A percentile compares a stretch with the other conserved stretches of the same genome.
Evolutionary conservation across 2,888 invertebrate species (phyloP).

Genomic region (Lasius platythorax): DNA sequence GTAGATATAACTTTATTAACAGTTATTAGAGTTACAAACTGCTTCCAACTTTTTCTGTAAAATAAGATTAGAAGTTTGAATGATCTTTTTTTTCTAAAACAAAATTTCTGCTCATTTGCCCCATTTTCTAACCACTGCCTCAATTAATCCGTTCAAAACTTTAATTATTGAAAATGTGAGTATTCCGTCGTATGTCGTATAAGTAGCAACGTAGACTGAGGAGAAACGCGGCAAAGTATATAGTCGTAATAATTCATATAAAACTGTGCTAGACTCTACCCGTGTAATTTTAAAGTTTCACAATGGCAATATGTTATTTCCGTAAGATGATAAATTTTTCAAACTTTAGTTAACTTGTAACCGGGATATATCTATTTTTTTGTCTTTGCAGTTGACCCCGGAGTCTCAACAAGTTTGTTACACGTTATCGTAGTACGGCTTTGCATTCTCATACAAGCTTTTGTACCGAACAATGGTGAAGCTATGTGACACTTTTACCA

Average conservation of each 20-base stretch:
- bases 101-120: not conserved
- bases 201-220: not conserved
- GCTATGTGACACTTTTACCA: not conserved
- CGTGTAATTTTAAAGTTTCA: slow-evolving; percentile 30
- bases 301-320: slow-evolving; percentile 5
- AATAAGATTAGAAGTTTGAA: not conserved
- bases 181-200: not conserved
- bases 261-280: not conserved
- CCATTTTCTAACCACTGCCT: not conserved
- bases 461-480: not conserved
- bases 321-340: slow-evolving; percentile 8
- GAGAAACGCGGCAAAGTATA: not conserved
- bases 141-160: not conserved
- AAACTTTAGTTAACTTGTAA: slow-evolving; percentile 7
- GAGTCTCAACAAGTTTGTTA: slow-evolving; percentile 3
- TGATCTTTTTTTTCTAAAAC: not conserved
- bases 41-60: not conserved
- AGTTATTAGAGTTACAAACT: not conserved
- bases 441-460: not conserved
- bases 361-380: not conserved
- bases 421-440: not conserved
- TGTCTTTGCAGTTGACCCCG: not conserved
- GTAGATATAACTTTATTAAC: not conserved
- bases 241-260: slow-evolving; percentile 5
- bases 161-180: slow-evolving; percentile 29